A percentile compares a stretch with the other conserved stretches of the same genome.
These are phyloP conservation scores for Aegotheles bennettii DNA, from an alignment of 2,113 vertebrate species.

Conservation along the genomic window DNA sequence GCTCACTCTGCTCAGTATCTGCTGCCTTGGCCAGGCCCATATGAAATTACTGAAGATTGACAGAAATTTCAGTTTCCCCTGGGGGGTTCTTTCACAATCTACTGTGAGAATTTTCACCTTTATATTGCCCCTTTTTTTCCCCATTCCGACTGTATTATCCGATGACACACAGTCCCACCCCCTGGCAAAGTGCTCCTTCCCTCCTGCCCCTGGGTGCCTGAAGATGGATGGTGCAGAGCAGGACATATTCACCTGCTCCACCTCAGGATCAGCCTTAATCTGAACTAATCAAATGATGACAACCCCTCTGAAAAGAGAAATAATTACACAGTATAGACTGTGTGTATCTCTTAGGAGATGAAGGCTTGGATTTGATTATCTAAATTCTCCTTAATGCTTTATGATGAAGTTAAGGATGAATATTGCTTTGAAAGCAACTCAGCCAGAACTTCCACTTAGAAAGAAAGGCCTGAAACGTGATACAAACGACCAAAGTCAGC, in stretches of 20 bases:
- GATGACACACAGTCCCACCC: neutral
- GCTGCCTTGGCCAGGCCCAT: neutral
- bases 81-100: neutral
- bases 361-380: constrained; percentile 48
- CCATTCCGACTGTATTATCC: neutral
- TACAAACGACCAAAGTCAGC: neutral
- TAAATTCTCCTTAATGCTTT: constrained; percentile 40
- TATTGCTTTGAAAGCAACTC: constrained; percentile 35
- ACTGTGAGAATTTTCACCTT: neutral
- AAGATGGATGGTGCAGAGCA: neutral
- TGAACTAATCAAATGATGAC: constrained; percentile 18
- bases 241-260: neutral
- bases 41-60: neutral
- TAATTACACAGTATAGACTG: constrained; percentile 22
- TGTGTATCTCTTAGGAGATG: neutral
- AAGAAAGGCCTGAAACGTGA: neutral
- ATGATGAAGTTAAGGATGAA: constrained; percentile 37
- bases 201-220: neutral
- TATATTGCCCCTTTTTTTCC: neutral
- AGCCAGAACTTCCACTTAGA: neutral
- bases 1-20: neutral
- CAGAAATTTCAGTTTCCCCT: neutral
- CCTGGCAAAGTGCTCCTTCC: neutral
- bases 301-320: constrained; percentile 10
- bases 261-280: neutral